phyloP scores from a whole-genome alignment of 1,140 invertebrate species.

The Bombus balteatus region DNA sequence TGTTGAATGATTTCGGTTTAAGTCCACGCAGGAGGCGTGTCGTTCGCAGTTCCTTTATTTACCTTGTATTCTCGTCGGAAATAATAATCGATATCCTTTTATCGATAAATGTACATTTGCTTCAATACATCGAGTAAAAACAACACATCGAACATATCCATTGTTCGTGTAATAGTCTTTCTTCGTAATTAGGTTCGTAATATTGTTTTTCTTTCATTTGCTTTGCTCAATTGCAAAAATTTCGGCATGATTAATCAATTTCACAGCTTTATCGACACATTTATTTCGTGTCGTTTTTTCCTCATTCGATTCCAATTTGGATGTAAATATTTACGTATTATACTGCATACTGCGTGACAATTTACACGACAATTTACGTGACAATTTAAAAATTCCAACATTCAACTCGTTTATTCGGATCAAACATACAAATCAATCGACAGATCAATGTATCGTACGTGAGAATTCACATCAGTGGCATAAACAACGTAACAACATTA shows the following conservation, averaged over 20 bases:
- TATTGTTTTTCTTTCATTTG: neutral
- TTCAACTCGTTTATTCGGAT: neutral
- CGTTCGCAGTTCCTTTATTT: too few species aligned
- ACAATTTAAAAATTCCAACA: neutral
- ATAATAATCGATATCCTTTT: neutral
- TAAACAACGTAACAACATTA: too few species aligned
- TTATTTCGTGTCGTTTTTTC: too few species aligned
- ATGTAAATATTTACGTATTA: too few species aligned
- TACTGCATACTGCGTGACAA: too few species aligned
- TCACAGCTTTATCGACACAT: neutral
- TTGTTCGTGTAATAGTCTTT: neutral
- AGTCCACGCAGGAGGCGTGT: neutral
- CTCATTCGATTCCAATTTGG: too few species aligned
- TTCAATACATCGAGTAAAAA: neutral
- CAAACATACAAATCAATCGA: neutral
- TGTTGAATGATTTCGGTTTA: too few species aligned
- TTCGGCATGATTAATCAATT: neutral
- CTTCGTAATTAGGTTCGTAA: too few species aligned
- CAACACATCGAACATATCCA: neutral
- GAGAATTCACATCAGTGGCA: too few species aligned
- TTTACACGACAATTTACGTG: too few species aligned
- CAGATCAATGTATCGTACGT: too few species aligned
- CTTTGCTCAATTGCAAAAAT: neutral
- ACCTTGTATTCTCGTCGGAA: neutral
- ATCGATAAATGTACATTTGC: slow-evolving; percentile 2